A percentile compares a stretch with the other conserved stretches of the same genome.
phyloP scores from a whole-genome alignment of 2,113 vertebrate genomes.

The Thomomys bottae region DNA sequence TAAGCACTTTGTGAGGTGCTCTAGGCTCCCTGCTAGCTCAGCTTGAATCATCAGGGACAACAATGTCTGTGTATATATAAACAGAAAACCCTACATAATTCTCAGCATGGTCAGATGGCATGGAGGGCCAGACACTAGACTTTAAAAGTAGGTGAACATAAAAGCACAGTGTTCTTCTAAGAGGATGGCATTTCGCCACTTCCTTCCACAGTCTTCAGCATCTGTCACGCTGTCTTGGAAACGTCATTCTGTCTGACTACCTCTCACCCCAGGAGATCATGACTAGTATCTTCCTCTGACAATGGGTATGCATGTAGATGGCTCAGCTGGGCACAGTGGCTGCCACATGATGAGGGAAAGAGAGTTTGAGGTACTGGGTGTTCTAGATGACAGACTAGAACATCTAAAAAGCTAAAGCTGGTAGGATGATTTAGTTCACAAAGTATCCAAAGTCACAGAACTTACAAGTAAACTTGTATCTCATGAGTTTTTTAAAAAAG shows the following conservation, averaged over 20 bases:
- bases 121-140: background rate
- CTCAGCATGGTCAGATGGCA: background rate
- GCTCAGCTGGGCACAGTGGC: rapidly evolving
- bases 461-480: background rate
- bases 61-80: background rate
- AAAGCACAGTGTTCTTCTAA: constrained; percentile 16
- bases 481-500: constrained; percentile 31
- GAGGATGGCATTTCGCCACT: background rate
- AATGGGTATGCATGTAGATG: rapidly evolving
- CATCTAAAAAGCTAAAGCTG: no score
- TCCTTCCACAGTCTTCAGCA: background rate
- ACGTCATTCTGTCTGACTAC: rapidly evolving
- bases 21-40: background rate
- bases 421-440: background rate
- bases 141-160: constrained; percentile 37
- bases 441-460: background rate
- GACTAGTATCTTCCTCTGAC: background rate
- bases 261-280: background rate
- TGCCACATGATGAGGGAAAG: rapidly evolving
- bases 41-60: constrained; percentile 47
- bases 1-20: background rate
- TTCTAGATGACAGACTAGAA: background rate
- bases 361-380: rapidly evolving
- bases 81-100: constrained; percentile 10
- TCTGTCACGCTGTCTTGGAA: background rate